Percentiles rank a stretch among this genome's conserved stretches.
These are phyloP conservation scores for Caenorhabditis tropicalis DNA, from an alignment of 1,140 invertebrate species.

Conservation along the genomic window DNA sequence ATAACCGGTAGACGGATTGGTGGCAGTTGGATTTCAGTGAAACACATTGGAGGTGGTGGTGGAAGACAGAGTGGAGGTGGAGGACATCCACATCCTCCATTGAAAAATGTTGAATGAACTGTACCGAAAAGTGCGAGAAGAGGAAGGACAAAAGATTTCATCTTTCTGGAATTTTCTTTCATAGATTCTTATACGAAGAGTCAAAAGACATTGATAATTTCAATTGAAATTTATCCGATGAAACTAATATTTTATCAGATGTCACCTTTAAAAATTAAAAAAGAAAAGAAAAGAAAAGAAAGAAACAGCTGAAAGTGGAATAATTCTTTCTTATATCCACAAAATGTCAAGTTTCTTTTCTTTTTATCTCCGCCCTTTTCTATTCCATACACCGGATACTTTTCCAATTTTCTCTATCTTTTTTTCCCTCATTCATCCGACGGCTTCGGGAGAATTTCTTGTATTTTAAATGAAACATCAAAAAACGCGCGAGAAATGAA, in stretches of 20 bases:
- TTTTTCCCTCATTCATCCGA: background rate
- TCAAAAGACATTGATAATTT: no score
- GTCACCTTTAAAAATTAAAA: no score
- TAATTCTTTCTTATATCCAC: constrained; percentile 6
- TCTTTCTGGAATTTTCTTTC: no score
- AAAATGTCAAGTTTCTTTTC: background rate
- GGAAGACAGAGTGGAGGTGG: constrained; percentile 17
- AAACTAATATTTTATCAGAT: no score
- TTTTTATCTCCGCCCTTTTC: background rate
- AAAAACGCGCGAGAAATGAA: constrained; percentile 1
- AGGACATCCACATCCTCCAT: constrained; percentile 23
- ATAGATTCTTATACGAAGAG: no score
- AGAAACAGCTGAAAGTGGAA: background rate
- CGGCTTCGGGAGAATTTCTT: background rate
- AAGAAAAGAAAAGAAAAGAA: no score
- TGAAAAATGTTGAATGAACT: background rate
- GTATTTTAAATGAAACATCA: constrained; percentile 18
- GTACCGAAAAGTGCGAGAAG: background rate
- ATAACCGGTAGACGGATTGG: background rate
- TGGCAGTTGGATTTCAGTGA: constrained; percentile 23
- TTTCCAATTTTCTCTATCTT: background rate
- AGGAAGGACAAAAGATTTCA: no score
- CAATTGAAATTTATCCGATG: no score
- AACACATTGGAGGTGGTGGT: constrained; percentile 17
- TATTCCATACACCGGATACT: background rate